Percentiles rank a stretch among this genome's conserved stretches.
Evolutionary conservation across 2,797 vertebrate species (phyloP).

Genomic region (Gobio occitaniae): DNA sequence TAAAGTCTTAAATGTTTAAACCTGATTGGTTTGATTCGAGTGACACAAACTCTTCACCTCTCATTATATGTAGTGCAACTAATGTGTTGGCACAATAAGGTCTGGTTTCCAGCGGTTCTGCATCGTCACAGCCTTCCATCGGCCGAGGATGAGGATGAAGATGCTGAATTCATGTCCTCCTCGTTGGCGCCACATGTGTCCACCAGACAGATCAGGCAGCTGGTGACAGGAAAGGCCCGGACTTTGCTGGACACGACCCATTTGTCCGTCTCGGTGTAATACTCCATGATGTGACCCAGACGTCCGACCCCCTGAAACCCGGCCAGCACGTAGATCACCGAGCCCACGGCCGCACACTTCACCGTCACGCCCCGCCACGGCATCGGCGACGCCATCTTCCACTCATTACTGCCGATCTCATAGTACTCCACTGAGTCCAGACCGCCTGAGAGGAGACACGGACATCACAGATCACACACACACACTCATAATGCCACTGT

Average conservation of each 20-base stretch:
- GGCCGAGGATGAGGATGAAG: slow-evolving; percentile 28
- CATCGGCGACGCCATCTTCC: slow-evolving; percentile 91
- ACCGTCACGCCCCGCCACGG: slow-evolving; percentile 96
- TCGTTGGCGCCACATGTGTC: slow-evolving; percentile 97
- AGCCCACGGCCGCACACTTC: slow-evolving; percentile 93
- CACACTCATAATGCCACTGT: no score
- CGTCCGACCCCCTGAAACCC: slow-evolving; percentile 96
- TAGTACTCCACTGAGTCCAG: slow-evolving; percentile 97
- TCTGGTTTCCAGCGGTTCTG: neutral
- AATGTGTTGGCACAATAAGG: neutral
- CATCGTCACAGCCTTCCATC: slow-evolving; percentile 1
- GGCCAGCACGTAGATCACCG: slow-evolving; percentile 92
- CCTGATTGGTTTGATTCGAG: neutral
- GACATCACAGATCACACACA: neutral
- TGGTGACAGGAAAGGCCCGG: slow-evolving; percentile 95
- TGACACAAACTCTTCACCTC: neutral
- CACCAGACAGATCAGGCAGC: slow-evolving; percentile 95
- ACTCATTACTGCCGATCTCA: slow-evolving; percentile 92
- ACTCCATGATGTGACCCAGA: slow-evolving; percentile 93
- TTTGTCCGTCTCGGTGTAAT: slow-evolving; percentile 93
- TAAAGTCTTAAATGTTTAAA: neutral
- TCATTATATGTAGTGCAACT: neutral
- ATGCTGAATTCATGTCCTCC: slow-evolving; percentile 79
- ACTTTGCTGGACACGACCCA: slow-evolving; percentile 95
- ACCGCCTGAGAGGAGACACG: slow-evolving; percentile 78